These are phyloP conservation scores for Oncorhynchus clarkii DNA, from an alignment of 2,113 vertebrate species.

Conservation along the genomic window DNA sequence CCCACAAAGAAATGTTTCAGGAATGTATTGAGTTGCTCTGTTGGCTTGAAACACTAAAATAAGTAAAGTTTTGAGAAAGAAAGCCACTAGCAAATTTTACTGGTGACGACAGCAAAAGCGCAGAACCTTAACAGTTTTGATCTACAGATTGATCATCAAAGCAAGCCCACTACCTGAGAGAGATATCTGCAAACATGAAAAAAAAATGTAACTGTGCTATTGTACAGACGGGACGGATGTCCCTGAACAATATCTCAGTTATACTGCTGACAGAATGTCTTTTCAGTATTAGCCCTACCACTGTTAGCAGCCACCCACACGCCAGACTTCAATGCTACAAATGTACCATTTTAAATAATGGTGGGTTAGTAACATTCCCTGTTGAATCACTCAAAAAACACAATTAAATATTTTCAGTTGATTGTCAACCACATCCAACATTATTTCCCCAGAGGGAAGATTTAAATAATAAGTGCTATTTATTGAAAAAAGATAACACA, in stretches of 20 bases:
- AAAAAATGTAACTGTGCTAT: slow-evolving; percentile 18
- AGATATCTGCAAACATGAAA: slow-evolving; percentile 39
- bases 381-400: slow-evolving; percentile 43
- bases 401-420: slow-evolving; percentile 69
- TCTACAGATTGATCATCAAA: too few relatives aligned
- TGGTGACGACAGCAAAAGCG: slow-evolving; percentile 37
- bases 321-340: slow-evolving; percentile 49
- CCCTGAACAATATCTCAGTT: slow-evolving; percentile 49
- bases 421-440: slow-evolving; percentile 76
- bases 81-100: slow-evolving; percentile 42
- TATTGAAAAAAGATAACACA: slow-evolving; percentile 44
- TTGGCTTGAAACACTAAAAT: slow-evolving; percentile 44
- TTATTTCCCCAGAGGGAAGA: slow-evolving; percentile 62
- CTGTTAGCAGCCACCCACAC: slow-evolving; percentile 22
- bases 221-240: slow-evolving; percentile 30
- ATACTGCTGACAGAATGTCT: slow-evolving; percentile 36
- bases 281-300: slow-evolving; percentile 33
- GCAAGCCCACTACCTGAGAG: slow-evolving; percentile 20
- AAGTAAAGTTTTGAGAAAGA: slow-evolving; percentile 33
- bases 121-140: slow-evolving; percentile 27
- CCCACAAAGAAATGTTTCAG: slow-evolving; percentile 51
- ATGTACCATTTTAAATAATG: slow-evolving; percentile 60
- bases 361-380: slow-evolving; percentile 42
- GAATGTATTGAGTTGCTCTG: slow-evolving; percentile 65
- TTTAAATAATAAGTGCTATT: slow-evolving; percentile 56